These are phyloP conservation scores for Pristionchus arcanus DNA, from an alignment of 2,888 invertebrate genomes.

Conservation along the genomic window DNA sequence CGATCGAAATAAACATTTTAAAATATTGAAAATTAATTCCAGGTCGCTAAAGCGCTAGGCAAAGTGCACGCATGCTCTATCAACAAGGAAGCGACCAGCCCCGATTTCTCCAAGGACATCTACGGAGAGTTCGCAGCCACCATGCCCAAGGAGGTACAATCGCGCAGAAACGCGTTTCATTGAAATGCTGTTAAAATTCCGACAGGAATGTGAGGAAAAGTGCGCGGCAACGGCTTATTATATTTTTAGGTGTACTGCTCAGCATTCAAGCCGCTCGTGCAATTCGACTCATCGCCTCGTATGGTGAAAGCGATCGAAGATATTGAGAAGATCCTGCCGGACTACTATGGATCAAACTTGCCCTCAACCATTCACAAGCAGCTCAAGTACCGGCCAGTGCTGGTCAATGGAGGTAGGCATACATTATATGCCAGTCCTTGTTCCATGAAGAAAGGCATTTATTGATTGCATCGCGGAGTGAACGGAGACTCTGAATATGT, in stretches of 20 bases:
- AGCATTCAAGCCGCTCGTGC: background rate
- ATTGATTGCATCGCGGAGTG: too few relatives aligned
- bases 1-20: background rate
- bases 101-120: conserved; percentile 23
- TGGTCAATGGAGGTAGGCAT: conserved; percentile 27
- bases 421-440: background rate
- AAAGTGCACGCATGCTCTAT: conserved; percentile 5
- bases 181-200: background rate
- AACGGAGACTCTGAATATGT: background rate
- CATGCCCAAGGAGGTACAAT: background rate
- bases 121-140: conserved; percentile 11
- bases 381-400: conserved; percentile 3
- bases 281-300: background rate
- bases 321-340: conserved; percentile 15
- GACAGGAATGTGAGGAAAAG: background rate
- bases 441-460: background rate
- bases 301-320: background rate
- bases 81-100: conserved; percentile 43
- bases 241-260: background rate
- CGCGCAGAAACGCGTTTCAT: background rate
- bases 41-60: background rate
- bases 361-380: conserved; percentile 39
- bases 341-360: conserved; percentile 23
- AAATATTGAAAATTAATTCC: background rate
- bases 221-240: background rate